Base-by-base conservation (phyloP, 1,140 invertebrate genomes). In the Eueides isabella region DNA sequence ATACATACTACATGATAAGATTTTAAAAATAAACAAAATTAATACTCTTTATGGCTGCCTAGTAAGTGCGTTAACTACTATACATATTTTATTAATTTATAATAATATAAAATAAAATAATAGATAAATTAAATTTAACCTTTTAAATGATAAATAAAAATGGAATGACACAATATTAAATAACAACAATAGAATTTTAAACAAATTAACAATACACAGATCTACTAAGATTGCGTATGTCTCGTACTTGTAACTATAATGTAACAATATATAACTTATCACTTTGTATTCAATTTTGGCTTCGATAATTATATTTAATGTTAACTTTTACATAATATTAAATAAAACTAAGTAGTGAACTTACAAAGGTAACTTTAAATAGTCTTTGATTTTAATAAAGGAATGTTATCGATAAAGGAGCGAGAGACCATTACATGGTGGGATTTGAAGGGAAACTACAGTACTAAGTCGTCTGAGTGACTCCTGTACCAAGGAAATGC, bases 171-270 rank as follows among this genome's bases (percentile, higher is more conserved):
- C 64, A 74, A 77, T 71, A 84, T 55, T 55, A 55, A 55, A 55
- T 86, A 87, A 85, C 80, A 78, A 84, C 80, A 80, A 87, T 88
- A 92, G 85, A 90, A 80, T 89, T 86, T 90, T 80, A 84, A 85
- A 85, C 63, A 79, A 74, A 79, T 74, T 81, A 92, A 92, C 88
- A 84, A 90, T 86, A 82, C 81, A 88, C 80, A 90, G 80, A 87
- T 92, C 89, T 88, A 81, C 87, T 85, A 82, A 85, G 81, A 85
- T 89, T 89, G 79, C 38, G 23, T 70, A 63, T 61, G 26, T 62
- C 26, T 30, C 61, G 26, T 62, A 61, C 61, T 62, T 29, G 26
- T 61, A 33, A 82, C 55, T 82, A 85, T 86, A 85, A 82, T 76
- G 73, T 76, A 74, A 68, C 71, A 85, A 72, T 81, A 55, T 55